Base-by-base conservation (phyloP, 2,797 vertebrate genomes). In the Melanotaenia nigrans region DNA sequence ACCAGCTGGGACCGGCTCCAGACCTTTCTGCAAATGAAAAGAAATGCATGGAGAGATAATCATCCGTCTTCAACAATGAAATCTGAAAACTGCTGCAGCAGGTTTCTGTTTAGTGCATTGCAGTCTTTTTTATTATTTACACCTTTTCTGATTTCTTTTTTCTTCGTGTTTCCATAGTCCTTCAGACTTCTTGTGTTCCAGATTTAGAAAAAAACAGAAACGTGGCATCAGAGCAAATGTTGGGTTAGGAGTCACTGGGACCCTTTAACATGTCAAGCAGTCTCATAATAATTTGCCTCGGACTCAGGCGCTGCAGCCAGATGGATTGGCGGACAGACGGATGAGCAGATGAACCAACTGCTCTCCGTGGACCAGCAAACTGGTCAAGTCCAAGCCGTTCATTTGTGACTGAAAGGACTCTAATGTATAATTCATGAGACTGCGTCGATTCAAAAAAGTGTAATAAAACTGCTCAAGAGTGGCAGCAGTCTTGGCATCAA, bases 291-390 rank as follows among this genome's bases (percentile, higher is more conserved):
- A 12, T 53, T 40, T 33, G 55, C 18, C 40, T 22, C 30, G n/a
- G 24, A 53, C 40, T 55, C 5, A 5, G 65, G 51, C 4, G 11
- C n/a, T 40, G 36, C 28, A 49, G 47, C 14, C 73, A 72, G 71
- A 71, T 65, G 24, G 65, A 53, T 12, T 8, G 68, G 33, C 18
- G 18, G 18, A 45, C 36, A 55, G 62, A 40, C 63, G 69, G 57
- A 73, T 53, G 61, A 65, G 22, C 32, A 59, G 45, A 73, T 51
- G 3, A 47, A 61, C 64, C 49, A 13, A 68, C 24, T n/a, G 42
- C 25, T 1, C 20, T 53, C 69, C 18, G 30, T 55, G 38, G 33
- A 78, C 24, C 9, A 14, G 20, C 7, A 56, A 3, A 28, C 38
- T 0, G 2, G 16, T 5, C 9, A 7, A 12, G 25, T 49, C 64